phyloP scores from a whole-genome alignment of 2,113 vertebrate genomes.

The Rana temporaria region DNA sequence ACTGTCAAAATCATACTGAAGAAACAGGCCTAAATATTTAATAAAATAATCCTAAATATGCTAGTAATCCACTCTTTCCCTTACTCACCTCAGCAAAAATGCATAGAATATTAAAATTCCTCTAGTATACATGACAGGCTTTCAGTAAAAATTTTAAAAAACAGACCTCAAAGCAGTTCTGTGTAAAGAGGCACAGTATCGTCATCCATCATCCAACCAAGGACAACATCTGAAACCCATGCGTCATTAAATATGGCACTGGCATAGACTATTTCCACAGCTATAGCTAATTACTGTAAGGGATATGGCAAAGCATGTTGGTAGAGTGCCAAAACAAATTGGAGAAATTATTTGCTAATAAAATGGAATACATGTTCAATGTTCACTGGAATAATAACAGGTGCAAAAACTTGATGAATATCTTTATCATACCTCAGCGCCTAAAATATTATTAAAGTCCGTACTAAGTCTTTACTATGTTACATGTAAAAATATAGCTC shows the following conservation, averaged over 20 bases:
- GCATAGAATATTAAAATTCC: background rate
- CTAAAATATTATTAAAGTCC: slow-evolving; percentile 42
- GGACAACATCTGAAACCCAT: background rate
- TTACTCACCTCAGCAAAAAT: background rate
- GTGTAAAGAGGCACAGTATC: background rate
- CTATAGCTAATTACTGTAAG: slow-evolving; percentile 15
- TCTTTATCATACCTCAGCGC: slow-evolving; percentile 26
- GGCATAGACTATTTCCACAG: background rate
- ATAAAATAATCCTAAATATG: background rate
- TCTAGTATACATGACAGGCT: background rate
- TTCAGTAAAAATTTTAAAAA: background rate
- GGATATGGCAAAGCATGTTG: slow-evolving; percentile 10
- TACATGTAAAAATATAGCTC: slow-evolving; percentile 37
- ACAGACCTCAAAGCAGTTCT: background rate
- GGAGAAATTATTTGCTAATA: slow-evolving; percentile 42
- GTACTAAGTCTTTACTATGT: slow-evolving; percentile 20
- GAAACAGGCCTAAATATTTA: too few species aligned
- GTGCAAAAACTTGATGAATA: slow-evolving; percentile 38
- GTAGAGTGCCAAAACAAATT: slow-evolving; percentile 27
- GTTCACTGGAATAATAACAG: slow-evolving; percentile 39
- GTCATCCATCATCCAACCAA: slow-evolving; percentile 8
- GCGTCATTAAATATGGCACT: slow-evolving; percentile 10
- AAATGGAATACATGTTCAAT: slow-evolving; percentile 23
- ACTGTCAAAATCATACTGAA: background rate
- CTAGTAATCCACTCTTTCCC: background rate